Evolutionary conservation across 2,113 vertebrate species (phyloP).

Genomic region (Chloroceryle aenea): DNA sequence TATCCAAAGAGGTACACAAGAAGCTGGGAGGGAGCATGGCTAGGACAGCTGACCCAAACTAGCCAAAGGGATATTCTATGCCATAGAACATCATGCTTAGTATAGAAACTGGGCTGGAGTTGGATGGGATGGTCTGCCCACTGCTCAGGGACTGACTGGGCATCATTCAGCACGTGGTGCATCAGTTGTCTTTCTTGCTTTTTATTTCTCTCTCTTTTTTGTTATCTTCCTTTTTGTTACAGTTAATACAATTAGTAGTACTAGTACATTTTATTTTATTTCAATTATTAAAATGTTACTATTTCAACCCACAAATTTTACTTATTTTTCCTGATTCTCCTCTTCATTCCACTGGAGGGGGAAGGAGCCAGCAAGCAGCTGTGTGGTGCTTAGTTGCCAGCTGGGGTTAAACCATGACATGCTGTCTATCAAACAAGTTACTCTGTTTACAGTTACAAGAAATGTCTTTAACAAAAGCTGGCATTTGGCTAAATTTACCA

Average conservation of each 20-base stretch:
- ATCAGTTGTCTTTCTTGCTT: neutral
- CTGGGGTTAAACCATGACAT: neutral
- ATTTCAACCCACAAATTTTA: neutral
- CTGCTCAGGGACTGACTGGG: neutral
- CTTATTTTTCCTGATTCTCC: neutral
- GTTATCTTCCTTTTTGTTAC: neutral
- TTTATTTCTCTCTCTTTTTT: neutral
- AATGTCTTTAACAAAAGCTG: constrained; percentile 49
- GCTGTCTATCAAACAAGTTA: constrained; percentile 20
- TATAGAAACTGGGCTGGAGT: neutral
- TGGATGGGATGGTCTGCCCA: too few relatives aligned
- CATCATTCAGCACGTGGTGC: neutral
- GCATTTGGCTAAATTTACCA: constrained; percentile 23
- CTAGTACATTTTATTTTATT: neutral
- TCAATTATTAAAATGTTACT: neutral
- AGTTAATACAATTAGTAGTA: neutral
- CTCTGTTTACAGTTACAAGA: constrained; percentile 45
- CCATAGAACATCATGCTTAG: neutral
- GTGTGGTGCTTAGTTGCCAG: neutral
- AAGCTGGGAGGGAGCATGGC: neutral
- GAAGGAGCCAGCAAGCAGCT: neutral
- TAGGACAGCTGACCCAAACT: neutral
- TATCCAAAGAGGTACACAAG: neutral
- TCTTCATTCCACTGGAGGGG: neutral
- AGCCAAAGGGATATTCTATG: neutral